Evolutionary conservation across 35 echinoderm and acorn worm species (phyloP), one percentile per base, ranked within the genome.

Genomic region (Strongylocentrotus purpuratus): DNA sequence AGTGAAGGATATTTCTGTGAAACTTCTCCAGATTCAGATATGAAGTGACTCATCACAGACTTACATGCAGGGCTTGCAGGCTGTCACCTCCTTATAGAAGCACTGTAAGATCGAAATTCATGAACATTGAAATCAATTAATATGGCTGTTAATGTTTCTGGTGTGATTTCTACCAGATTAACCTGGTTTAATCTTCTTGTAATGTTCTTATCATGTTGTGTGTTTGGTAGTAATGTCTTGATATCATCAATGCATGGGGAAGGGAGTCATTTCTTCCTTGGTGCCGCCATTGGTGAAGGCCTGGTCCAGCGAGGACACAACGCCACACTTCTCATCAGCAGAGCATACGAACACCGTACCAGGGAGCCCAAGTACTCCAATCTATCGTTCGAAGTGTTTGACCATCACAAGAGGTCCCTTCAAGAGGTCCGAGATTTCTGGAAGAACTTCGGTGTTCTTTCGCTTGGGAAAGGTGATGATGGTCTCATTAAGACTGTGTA

Each of bases 291-390:
- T 4, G 94, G 55, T 33, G 94, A 94, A 85, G 94, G 31, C 4
- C 61, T 94, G 12, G n/a, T 85, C 61, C 94, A 48, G 1, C 58
- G 94, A 25, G 94, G 94, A 35, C 94, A 94, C 94, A 94, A 94
- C 59, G 94, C 58, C 6, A 94, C 94, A 33, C 18, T 33, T 4
- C 48, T 94, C 59, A 94, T 94, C 61, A 94, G 94, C 59, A 11
- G 91, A 55, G 91, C 41, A 31, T 92, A 25, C 47, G 28, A 48
- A 12, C 45, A 92, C 11, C 41, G 18, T 31, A 55, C 45, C 28
- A 92, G 45, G 28, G 47, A 92, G 20, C 45, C 91, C 91, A 46
- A 92, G 46, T 92, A 45, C 45, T 92, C 91, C 20, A 48, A 92
- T 31, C 41, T 92, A 28, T 48, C n/a, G 7, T 88, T 88, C 87